A percentile compares a stretch with the other conserved stretches of the same genome.
Conservation (phyloP, 2,113 vertebrate genomes). For the Mastomys natalensis region DNA sequence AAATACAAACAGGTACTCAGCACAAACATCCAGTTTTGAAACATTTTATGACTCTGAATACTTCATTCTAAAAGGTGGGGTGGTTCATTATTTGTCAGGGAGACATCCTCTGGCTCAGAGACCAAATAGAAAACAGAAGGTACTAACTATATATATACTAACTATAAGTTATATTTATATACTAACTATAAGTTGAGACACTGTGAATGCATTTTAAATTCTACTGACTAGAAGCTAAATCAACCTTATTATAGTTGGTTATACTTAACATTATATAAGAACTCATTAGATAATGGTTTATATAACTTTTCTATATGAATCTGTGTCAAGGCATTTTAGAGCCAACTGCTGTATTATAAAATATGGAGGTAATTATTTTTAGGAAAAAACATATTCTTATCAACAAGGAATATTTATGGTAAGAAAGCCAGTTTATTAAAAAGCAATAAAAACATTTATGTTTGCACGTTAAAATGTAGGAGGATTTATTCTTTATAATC, state of each 20-base stretch:
- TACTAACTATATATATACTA: too few relatives aligned
- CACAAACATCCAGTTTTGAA: not conserved
- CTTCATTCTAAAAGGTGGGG: not conserved
- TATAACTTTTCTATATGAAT: not conserved
- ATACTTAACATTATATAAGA: not conserved
- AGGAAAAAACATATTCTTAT: not conserved
- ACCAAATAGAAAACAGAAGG: not conserved
- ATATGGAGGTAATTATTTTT: constrained; percentile 8
- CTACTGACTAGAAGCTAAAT: not conserved
- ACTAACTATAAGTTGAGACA: not conserved
- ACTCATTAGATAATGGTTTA: not conserved
- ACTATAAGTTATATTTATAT: too few relatives aligned
- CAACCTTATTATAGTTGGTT: not conserved
- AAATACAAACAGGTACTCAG: not conserved
- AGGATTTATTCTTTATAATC: not conserved
- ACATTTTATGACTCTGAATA: not conserved
- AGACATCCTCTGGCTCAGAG: not conserved
- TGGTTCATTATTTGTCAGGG: not conserved
- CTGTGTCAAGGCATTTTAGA: not conserved
- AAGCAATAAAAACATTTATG: not conserved
- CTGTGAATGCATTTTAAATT: not conserved
- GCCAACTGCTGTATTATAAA: not conserved
- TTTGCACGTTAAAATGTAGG: not conserved
- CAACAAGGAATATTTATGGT: not conserved
- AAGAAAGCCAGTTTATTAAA: not conserved